A percentile compares a stretch with the other conserved stretches of the same genome.
Conservation (phyloP, 2,797 vertebrate genomes). For the Melanotaenia nigrans region DNA sequence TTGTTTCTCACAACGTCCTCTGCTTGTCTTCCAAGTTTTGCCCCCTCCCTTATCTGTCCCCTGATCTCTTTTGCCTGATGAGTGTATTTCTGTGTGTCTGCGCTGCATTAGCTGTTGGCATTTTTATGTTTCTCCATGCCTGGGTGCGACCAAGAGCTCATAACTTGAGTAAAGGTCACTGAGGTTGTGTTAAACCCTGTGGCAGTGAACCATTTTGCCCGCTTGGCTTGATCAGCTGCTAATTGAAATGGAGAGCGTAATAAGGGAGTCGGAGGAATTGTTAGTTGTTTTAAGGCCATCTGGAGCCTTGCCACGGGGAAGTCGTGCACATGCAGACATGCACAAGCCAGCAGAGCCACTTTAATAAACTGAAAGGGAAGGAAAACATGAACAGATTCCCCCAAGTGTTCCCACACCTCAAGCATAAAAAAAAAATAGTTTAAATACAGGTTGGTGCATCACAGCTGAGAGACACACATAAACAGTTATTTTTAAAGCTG, state of each 20-base stretch:
- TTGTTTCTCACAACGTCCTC: slow-evolving; percentile 3
- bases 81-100: slow-evolving; percentile 18
- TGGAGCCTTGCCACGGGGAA: slow-evolving; percentile 50
- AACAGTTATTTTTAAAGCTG: slow-evolving; percentile 22
- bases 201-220: slow-evolving; percentile 34
- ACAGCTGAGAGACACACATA: slow-evolving; percentile 32
- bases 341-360: slow-evolving; percentile 7
- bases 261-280: slow-evolving; percentile 58
- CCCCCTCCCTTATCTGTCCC: slow-evolving; percentile 5
- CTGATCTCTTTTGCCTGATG: slow-evolving; percentile 19
- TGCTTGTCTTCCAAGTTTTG: slow-evolving; percentile 1
- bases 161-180: slow-evolving; percentile 5
- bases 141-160: slow-evolving; percentile 24
- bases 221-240: slow-evolving; percentile 63
- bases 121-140: slow-evolving; percentile 48
- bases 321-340: neutral
- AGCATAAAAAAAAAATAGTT: slow-evolving; percentile 13
- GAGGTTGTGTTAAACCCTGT: slow-evolving; percentile 34
- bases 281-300: slow-evolving; percentile 71
- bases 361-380: neutral
- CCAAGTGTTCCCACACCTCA: slow-evolving; percentile 9
- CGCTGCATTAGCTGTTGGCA: slow-evolving; percentile 34
- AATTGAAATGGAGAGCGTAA: slow-evolving; percentile 66
- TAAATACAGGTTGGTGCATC: slow-evolving; percentile 13
- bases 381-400: slow-evolving; percentile 2